A percentile compares a stretch with the other conserved stretches of the same genome.
phyloP scores from a whole-genome alignment of 2,113 vertebrate species.

The Limanda limanda region DNA sequence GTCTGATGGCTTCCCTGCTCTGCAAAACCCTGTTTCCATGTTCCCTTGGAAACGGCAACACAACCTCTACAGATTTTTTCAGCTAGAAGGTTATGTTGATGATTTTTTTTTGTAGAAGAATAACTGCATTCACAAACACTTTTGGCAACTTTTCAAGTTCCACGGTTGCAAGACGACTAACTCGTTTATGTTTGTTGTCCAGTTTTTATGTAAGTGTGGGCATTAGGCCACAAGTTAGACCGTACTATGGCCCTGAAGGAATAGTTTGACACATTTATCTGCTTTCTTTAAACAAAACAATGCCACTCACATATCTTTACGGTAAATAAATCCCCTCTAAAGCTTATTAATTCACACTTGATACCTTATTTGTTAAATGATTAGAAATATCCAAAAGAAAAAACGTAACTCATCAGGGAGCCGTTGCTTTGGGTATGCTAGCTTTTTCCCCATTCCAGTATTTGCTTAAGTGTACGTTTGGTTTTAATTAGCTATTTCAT shows the following conservation, averaged over 20 bases:
- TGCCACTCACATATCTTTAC: not conserved
- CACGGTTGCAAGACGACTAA: conserved; percentile 34
- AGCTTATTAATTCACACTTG: no score
- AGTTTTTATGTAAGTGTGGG: conserved; percentile 4
- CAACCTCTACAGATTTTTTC: conserved; percentile 35
- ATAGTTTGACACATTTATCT: not conserved
- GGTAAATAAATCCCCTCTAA: no score
- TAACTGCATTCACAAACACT: conserved; percentile 43
- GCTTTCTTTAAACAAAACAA: not conserved
- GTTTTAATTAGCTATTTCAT: no score
- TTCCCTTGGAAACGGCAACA: conserved; percentile 58
- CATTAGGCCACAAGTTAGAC: not conserved
- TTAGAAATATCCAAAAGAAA: no score
- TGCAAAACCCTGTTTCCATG: conserved; percentile 57
- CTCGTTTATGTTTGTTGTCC: not conserved
- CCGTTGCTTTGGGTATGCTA: no score
- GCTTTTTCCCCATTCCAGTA: no score
- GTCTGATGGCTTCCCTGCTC: conserved; percentile 52
- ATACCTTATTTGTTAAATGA: no score
- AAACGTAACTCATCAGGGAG: no score
- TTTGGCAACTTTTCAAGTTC: conserved; percentile 37
- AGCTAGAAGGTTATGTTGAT: conserved; percentile 39
- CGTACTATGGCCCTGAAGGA: not conserved
- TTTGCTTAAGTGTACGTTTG: no score
- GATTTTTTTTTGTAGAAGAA: conserved; percentile 42